These are phyloP conservation scores for Chalcis sispes DNA, from an alignment of 2,888 invertebrate species.

Conservation along the genomic window DNA sequence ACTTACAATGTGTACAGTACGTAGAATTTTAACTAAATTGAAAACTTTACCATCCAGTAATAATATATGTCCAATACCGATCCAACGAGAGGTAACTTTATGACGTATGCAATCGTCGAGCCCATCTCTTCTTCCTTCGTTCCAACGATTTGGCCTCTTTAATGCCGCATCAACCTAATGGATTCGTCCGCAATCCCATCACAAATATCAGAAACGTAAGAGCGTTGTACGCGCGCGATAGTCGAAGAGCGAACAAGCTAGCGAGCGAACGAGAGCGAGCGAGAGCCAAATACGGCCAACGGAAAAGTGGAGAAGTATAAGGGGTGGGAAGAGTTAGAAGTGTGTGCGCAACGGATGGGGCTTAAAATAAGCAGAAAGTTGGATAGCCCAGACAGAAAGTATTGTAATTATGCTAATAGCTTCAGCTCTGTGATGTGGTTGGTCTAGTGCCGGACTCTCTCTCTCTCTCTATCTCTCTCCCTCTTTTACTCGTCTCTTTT, in stretches of 20 bases:
- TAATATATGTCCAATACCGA: not conserved
- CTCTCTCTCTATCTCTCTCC: not conserved
- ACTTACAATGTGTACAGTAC: too few relatives aligned
- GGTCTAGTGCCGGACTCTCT: slow-evolving; percentile 57
- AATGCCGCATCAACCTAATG: slow-evolving; percentile 73
- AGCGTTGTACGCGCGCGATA: slow-evolving; percentile 14
- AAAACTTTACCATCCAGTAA: too few relatives aligned
- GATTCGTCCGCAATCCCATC: slow-evolving; percentile 72
- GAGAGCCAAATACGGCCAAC: not conserved
- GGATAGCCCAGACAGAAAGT: slow-evolving; percentile 71
- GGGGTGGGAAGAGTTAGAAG: not conserved
- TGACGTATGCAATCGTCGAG: not conserved
- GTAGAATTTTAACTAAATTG: too few relatives aligned
- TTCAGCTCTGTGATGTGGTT: slow-evolving; percentile 72
- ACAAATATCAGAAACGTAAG: slow-evolving; percentile 63
- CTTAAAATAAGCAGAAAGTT: slow-evolving; percentile 74
- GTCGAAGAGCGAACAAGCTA: slow-evolving; percentile 16
- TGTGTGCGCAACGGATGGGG: slow-evolving; percentile 52
- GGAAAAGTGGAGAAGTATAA: slow-evolving; percentile 9
- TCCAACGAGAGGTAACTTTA: not conserved
- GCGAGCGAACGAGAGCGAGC: slow-evolving; percentile 24
- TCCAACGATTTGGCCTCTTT: slow-evolving; percentile 69
- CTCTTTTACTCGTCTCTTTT: slow-evolving; percentile 6
- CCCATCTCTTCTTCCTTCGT: too few relatives aligned
- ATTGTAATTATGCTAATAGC: slow-evolving; percentile 76